phyloP scores from a whole-genome alignment of 2,797 vertebrate genomes.

The Phalanger gymnotis region DNA sequence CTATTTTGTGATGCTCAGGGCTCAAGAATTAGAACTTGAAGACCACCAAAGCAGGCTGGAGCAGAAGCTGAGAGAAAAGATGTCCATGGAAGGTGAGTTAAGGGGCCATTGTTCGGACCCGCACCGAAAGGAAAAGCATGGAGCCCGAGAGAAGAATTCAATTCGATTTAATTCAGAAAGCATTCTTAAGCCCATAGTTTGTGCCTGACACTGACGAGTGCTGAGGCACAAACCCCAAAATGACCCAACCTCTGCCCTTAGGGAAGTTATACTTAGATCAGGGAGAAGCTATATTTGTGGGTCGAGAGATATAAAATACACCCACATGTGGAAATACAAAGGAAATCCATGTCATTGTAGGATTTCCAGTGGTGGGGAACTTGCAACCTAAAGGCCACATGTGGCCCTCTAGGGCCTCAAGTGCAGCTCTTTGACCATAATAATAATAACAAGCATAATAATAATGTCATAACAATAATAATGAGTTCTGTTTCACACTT shows the following conservation, averaged over 20 bases:
- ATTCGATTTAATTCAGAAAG: background rate
- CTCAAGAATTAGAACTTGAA: slow-evolving; percentile 93
- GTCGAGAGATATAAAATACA: background rate
- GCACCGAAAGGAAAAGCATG: background rate
- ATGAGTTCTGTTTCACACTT: too few relatives aligned
- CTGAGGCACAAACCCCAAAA: background rate
- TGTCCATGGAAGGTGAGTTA: slow-evolving; percentile 89
- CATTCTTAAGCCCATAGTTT: background rate
- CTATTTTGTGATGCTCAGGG: slow-evolving; percentile 84
- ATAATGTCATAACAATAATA: too few relatives aligned
- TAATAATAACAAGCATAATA: too few relatives aligned
- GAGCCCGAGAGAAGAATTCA: background rate
- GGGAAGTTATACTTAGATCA: background rate
- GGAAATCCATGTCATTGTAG: background rate
- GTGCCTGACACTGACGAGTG: background rate
- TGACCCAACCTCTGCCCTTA: background rate
- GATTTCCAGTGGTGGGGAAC: background rate
- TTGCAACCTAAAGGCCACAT: too few relatives aligned
- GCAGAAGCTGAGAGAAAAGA: slow-evolving; percentile 89
- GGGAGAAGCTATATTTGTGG: background rate
- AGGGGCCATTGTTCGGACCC: background rate
- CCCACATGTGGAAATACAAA: background rate
- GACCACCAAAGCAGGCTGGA: slow-evolving; percentile 93
- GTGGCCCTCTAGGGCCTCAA: too few relatives aligned
- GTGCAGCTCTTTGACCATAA: too few relatives aligned